A percentile compares a stretch with the other conserved stretches of the same genome.
Conservation (phyloP, 2,113 vertebrate genomes). For the Phaethornis superciliosus region DNA sequence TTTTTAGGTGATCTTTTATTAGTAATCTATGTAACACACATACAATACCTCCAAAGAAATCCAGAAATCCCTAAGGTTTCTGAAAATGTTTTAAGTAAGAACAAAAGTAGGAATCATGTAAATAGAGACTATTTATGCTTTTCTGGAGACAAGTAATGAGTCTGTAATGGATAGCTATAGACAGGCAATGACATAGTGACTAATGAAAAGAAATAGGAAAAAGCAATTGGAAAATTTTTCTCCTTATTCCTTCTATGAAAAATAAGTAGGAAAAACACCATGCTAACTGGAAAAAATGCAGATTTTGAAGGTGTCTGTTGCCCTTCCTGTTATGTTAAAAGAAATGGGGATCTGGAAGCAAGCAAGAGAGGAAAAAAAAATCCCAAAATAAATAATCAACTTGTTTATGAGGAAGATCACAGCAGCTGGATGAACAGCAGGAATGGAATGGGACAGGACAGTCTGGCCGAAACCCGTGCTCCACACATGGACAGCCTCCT, state of each 20-base stretch:
- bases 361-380: background rate
- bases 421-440: slow-evolving; percentile 48
- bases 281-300: slow-evolving; percentile 57
- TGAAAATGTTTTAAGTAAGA: background rate
- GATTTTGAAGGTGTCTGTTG: slow-evolving; percentile 46
- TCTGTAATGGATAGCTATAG: slow-evolving; percentile 10
- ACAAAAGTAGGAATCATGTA: slow-evolving; percentile 2
- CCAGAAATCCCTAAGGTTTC: background rate
- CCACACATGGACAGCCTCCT: background rate
- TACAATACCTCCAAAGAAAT: background rate
- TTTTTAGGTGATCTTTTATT: background rate
- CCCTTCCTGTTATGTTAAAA: slow-evolving; percentile 64
- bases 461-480: background rate
- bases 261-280: slow-evolving; percentile 50
- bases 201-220: slow-evolving; percentile 54
- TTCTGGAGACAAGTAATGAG: slow-evolving; percentile 2
- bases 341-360: slow-evolving; percentile 3
- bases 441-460: background rate
- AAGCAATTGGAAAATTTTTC: slow-evolving; percentile 48
- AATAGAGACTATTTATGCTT: slow-evolving; percentile 9
- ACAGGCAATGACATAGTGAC: slow-evolving; percentile 36
- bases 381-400: slow-evolving; percentile 31
- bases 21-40: background rate
- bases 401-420: slow-evolving; percentile 57
- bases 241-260: slow-evolving; percentile 57